Conservation (phyloP, 1,140 invertebrate genomes). For the Battus philenor region DNA sequence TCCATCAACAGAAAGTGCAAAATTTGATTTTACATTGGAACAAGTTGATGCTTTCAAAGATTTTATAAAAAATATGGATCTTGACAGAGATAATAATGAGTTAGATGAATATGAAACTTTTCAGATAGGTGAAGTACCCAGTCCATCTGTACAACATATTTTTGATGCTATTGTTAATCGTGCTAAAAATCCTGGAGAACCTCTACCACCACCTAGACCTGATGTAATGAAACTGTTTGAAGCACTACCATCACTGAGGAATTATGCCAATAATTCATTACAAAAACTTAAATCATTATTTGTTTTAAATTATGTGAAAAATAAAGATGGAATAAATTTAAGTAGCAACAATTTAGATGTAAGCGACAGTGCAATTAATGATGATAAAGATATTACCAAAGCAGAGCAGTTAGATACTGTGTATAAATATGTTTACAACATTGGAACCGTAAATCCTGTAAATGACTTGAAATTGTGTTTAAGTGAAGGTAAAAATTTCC, state of each 20-base stretch:
- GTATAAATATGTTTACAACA: slow-evolving; percentile 27
- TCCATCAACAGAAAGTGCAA: slow-evolving; percentile 56
- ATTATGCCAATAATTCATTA: slow-evolving; percentile 42
- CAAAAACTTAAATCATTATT: slow-evolving; percentile 59
- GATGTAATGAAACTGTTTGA: slow-evolving; percentile 64
- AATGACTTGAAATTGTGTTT: slow-evolving; percentile 50
- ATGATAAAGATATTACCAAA: slow-evolving; percentile 29
- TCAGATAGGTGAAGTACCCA: slow-evolving; percentile 54
- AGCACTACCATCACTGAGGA: slow-evolving; percentile 49
- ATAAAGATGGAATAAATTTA: slow-evolving; percentile 30
- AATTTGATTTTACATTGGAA: slow-evolving; percentile 44
- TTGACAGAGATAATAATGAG: slow-evolving; percentile 57
- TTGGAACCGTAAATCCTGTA: slow-evolving; percentile 58
- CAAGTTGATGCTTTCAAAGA: slow-evolving; percentile 66
- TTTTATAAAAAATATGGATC: slow-evolving; percentile 67
- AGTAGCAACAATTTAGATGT: slow-evolving; percentile 6
- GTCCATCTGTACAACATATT: slow-evolving; percentile 62
- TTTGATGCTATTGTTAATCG: slow-evolving; percentile 63
- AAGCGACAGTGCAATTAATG: too few relatives aligned
- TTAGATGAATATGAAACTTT: slow-evolving; percentile 66
- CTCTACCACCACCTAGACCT: slow-evolving; percentile 58
- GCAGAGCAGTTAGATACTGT: slow-evolving; percentile 23
- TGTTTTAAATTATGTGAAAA: slow-evolving; percentile 50
- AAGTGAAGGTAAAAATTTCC: slow-evolving; percentile 33
- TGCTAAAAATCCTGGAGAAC: slow-evolving; percentile 60